Evolutionary conservation across 2,888 invertebrate species (phyloP), one percentile per base, ranked within the genome.

Genomic region (Orgyia antiqua): DNA sequence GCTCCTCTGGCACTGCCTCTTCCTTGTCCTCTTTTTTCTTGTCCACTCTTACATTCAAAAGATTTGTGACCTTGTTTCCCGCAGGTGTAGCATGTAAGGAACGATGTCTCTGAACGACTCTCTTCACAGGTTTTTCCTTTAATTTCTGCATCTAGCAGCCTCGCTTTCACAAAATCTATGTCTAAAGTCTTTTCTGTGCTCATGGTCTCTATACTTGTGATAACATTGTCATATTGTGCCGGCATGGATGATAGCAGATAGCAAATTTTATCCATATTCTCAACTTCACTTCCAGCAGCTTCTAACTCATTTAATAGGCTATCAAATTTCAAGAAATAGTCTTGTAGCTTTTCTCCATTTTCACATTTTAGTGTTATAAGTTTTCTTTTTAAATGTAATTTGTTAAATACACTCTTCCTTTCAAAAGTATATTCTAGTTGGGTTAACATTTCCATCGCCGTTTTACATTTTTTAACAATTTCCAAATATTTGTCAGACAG

Each of bases 131-230:
- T 6, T 15, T 15, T 15, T 15, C 4, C 12, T n/a, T 13, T 25
- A 6, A 26, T 9, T 21, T 23, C 21, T 1, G 21, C 29, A 29
- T 19, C 19, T 9, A 21, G 9, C 7, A 13, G 13, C 5, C 21
- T 9, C 6, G 20, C 8, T 20, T 23, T 13, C 1, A 29, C 13
- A 21, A 21, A 29, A 5, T 29, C 21, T 1, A 29, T 8, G 2
- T 10, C n/a, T 1, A 20, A 2, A 8, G 6, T n/a, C 1, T 9
- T 13, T 1, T 28, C 21, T n/a, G n/a, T 11, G 2, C 8, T 8
- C 13, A 29, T 9, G 7, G 29, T 29, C 10, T 29, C 29, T 13
- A 29, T 13, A 2, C 13, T 5, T 13, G 29, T 29, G 7, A 29
- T 29, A 2, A 29, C 29, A 10, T 2, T 13, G 4, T 29, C 21